Evolutionary conservation across 2,797 vertebrate species (phyloP).

Genomic region (Rhinophrynus dorsalis): DNA sequence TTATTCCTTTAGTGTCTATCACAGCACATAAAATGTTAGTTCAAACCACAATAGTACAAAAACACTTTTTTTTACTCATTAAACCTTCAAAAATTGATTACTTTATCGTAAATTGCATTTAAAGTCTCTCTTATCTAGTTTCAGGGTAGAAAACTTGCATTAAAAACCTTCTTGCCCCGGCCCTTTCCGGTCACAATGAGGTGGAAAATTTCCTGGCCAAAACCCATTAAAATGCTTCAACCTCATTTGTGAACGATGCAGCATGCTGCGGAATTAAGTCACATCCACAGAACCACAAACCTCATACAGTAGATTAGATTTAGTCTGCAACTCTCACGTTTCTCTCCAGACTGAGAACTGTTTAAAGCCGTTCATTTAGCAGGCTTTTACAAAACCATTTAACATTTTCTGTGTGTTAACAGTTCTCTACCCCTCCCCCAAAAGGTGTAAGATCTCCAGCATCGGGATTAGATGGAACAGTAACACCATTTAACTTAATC

Average conservation of each 20-base stretch:
- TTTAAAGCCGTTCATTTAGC: too few species aligned
- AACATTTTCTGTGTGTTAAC: too few species aligned
- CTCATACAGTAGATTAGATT: background rate
- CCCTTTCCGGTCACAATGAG: background rate
- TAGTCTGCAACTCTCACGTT: too few species aligned
- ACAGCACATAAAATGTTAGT: constrained; percentile 52
- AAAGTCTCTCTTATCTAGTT: background rate
- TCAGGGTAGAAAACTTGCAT: background rate
- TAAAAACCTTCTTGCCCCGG: background rate
- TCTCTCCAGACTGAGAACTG: too few species aligned
- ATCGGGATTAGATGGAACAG: too few species aligned
- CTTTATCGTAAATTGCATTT: background rate
- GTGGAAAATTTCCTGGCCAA: background rate
- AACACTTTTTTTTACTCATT: constrained; percentile 6
- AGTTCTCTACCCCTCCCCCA: too few species aligned
- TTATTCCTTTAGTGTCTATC: constrained; percentile 58
- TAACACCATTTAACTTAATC: too few species aligned
- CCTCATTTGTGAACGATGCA: background rate
- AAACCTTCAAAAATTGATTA: constrained; percentile 14
- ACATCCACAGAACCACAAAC: constrained; percentile 4
- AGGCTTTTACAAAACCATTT: too few species aligned
- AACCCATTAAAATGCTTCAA: background rate
- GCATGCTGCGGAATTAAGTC: background rate
- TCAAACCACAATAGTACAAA: constrained; percentile 16
- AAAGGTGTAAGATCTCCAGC: too few species aligned